A percentile compares a stretch with the other conserved stretches of the same genome.
Conservation (phyloP, 2,113 vertebrate genomes). For the Xenopus laevis region DNA sequence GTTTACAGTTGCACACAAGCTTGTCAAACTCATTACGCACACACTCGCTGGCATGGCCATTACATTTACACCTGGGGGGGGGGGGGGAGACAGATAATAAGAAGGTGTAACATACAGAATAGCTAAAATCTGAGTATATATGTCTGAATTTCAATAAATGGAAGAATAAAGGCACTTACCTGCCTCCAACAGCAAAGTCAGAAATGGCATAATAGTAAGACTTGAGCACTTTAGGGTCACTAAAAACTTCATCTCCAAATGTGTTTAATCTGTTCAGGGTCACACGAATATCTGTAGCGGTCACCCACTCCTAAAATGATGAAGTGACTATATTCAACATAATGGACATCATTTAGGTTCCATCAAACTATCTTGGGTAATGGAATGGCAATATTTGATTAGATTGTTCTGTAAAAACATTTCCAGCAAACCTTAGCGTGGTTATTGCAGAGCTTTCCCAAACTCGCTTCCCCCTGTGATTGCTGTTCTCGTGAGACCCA, state of each 20-base stretch:
- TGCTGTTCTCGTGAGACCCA: too few species aligned
- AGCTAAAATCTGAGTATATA: too few species aligned
- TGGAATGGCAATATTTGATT: too few species aligned
- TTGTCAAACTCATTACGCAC: constrained; percentile 68
- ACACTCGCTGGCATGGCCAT: constrained; percentile 90
- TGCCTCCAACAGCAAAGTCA: constrained; percentile 95
- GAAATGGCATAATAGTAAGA: constrained; percentile 98
- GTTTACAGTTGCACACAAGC: constrained; percentile 86
- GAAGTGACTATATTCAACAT: background rate
- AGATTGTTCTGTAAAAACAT: too few species aligned
- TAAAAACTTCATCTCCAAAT: constrained; percentile 96
- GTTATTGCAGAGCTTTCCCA: too few species aligned
- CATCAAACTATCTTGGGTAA: too few species aligned
- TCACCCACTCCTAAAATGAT: constrained; percentile 87
- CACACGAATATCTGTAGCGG: constrained; percentile 92
- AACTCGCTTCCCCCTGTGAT: too few species aligned
- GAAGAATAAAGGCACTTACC: constrained; percentile 66
- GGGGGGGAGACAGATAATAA: background rate
- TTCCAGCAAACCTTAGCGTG: too few species aligned
- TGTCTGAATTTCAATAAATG: background rate
- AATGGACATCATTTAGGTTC: too few species aligned
- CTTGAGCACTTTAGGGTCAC: constrained; percentile 95
- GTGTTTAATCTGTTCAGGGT: constrained; percentile 95
- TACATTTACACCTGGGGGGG: constrained; percentile 87
- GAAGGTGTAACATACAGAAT: too few species aligned